Percentiles rank a stretch among this genome's conserved stretches.
phyloP scores from a whole-genome alignment of 1,140 invertebrate genomes.

The Pachypsylla venusta region DNA sequence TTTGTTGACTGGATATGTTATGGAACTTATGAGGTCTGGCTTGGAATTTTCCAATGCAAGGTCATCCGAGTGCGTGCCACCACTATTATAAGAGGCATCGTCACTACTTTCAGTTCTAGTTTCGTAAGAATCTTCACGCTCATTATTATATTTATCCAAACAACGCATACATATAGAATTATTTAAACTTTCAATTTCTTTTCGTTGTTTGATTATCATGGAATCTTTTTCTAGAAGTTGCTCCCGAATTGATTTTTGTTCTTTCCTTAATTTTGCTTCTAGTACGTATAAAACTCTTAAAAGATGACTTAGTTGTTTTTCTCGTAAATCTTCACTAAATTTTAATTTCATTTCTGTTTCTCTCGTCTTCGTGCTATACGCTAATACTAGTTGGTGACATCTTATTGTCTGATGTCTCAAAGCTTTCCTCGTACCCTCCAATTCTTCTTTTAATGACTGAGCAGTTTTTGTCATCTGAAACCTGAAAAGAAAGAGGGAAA shows the following conservation, averaged over 20 bases:
- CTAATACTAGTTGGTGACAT: neutral
- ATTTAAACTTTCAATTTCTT: conserved; percentile 46
- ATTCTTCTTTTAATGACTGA: conserved; percentile 2
- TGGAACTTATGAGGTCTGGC: conserved; percentile 26
- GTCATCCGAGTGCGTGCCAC: neutral
- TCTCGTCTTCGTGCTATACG: neutral
- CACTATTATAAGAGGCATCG: neutral
- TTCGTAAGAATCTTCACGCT: neutral
- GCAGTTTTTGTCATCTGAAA: conserved; percentile 7
- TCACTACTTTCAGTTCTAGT: neutral
- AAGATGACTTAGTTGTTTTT: conserved; percentile 24
- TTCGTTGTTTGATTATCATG: conserved; percentile 48
- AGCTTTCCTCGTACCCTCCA: conserved; percentile 3
- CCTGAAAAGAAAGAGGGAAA: no score
- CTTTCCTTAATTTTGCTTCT: conserved; percentile 52
- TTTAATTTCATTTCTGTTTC: conserved; percentile 4
- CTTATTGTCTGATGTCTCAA: conserved; percentile 4
- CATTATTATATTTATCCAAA: neutral
- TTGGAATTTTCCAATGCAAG: conserved; percentile 14
- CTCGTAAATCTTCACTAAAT: neutral
- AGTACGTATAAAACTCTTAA: conserved; percentile 49
- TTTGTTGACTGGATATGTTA: conserved; percentile 7
- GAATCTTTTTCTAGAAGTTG: conserved; percentile 51
- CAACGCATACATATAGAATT: conserved; percentile 25
- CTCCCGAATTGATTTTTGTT: conserved; percentile 52